Evolutionary conservation across 1,140 invertebrate genomes (phyloP).

Genomic region (Ericerus pela): DNA sequence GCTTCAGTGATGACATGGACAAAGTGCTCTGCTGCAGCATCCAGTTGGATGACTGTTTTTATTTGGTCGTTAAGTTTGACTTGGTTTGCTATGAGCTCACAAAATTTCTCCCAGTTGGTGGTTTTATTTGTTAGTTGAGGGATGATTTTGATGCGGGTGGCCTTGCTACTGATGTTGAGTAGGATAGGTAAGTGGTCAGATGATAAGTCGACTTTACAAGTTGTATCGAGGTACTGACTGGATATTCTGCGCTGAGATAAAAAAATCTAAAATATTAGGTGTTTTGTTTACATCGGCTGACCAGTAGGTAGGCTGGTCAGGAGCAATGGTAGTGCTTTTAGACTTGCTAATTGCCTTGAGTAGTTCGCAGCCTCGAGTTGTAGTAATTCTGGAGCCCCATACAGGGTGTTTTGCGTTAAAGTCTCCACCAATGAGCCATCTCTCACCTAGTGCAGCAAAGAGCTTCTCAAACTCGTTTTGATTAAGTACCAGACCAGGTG

Average conservation of each 20-base stretch:
- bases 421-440: constrained; percentile 30
- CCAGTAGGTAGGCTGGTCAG: constrained; percentile 18
- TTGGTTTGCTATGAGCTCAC: too few species aligned
- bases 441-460: constrained; percentile 25
- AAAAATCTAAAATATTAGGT: constrained; percentile 18
- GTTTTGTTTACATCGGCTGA: constrained; percentile 11
- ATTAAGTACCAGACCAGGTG: constrained; percentile 22
- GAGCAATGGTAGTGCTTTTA: constrained; percentile 26
- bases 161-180: not conserved
- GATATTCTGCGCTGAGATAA: constrained; percentile 1
- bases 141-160: not conserved
- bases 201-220: not conserved
- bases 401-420: constrained; percentile 32
- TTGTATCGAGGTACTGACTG: not conserved
- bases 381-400: constrained; percentile 24
- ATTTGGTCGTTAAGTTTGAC: constrained; percentile 4
- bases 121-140: not conserved
- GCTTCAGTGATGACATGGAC: not conserved
- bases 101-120: not conserved
- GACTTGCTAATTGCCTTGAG: constrained; percentile 21
- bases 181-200: not conserved
- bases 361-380: not conserved
- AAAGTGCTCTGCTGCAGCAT: not conserved
- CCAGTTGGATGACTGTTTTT: constrained; percentile 2
- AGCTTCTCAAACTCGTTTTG: constrained; percentile 24